phyloP scores from a whole-genome alignment of 2,113 vertebrate genomes.

The Corythaeola cristata region DNA sequence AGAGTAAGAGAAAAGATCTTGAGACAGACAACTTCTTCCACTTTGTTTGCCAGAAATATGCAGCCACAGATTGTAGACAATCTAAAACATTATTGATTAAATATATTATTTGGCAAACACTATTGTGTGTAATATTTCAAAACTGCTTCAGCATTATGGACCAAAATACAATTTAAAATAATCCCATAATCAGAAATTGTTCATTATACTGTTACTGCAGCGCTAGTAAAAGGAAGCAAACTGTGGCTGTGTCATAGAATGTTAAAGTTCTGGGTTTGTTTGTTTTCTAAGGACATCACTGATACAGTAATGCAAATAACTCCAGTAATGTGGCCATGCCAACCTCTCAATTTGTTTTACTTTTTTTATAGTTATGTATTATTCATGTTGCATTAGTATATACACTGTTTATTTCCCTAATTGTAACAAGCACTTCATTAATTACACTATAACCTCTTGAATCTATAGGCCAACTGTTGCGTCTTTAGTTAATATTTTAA shows the following conservation, averaged over 20 bases:
- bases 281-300: not conserved
- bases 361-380: constrained; percentile 66
- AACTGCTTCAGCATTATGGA: not conserved
- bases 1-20: not conserved
- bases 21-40: not conserved
- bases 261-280: not conserved
- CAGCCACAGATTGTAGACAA: not conserved
- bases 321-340: constrained; percentile 26
- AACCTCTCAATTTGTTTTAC: constrained; percentile 69
- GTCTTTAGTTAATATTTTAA: constrained; percentile 86
- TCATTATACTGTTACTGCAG: not conserved
- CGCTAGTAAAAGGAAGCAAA: not conserved
- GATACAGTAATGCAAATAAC: constrained; percentile 55
- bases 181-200: not conserved
- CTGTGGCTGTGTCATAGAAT: not conserved
- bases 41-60: not conserved
- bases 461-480: constrained; percentile 90
- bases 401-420: constrained; percentile 77
- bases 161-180: not conserved
- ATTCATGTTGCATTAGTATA: constrained; percentile 75
- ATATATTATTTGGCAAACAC: not conserved
- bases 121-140: not conserved
- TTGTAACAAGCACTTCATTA: constrained; percentile 82
- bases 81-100: not conserved
- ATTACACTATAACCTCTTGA: constrained; percentile 81